Evolutionary conservation across 2,113 vertebrate species (phyloP).

Genomic region (Calonectris borealis): DNA sequence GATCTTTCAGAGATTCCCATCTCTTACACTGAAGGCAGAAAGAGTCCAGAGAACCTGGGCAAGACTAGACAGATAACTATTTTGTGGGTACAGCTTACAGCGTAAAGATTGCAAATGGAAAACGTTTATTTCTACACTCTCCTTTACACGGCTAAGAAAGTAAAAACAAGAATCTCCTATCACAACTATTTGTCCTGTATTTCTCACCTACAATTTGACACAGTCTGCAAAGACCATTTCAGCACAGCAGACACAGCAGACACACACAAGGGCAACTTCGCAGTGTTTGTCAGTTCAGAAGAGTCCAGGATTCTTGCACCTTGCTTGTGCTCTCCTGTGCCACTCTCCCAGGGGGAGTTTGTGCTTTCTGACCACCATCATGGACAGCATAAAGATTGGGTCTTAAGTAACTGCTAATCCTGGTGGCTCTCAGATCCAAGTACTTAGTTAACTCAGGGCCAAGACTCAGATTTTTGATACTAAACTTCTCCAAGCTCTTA

Average conservation of each 20-base stretch:
- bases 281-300: not conserved
- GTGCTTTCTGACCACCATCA: not conserved
- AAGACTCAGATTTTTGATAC: not conserved
- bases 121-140: not conserved
- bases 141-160: not conserved
- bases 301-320: not conserved
- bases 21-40: not conserved
- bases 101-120: not conserved
- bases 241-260: not conserved
- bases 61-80: not conserved
- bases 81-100: not conserved
- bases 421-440: not conserved
- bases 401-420: not conserved
- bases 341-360: too few relatives aligned
- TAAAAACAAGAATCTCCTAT: not conserved
- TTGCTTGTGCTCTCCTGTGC: not conserved
- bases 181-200: not conserved
- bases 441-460: not conserved
- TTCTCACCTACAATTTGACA: not conserved
- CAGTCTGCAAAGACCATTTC: not conserved
- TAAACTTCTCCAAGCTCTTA: not conserved
- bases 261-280: not conserved
- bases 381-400: not conserved
- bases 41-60: not conserved
- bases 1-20: not conserved